Base-by-base conservation (phyloP, 2,113 vertebrate genomes). In the Polyodon spathula region DNA sequence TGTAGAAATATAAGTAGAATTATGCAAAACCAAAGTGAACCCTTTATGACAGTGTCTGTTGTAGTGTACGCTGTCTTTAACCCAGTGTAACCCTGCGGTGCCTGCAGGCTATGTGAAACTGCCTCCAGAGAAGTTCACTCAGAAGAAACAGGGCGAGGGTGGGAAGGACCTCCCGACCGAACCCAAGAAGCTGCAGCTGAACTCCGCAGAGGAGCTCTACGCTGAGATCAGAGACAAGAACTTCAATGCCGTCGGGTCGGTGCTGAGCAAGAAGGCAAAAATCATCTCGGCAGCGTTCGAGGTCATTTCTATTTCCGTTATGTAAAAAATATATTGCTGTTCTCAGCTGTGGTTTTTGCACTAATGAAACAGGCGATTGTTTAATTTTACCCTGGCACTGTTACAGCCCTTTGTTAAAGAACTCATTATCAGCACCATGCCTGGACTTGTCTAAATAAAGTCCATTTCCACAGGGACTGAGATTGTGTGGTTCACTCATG, bases 161-260 rank as follows among this genome's bases (percentile, higher is more conserved):
- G 89, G 88, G 17, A 95, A 95, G 61, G 96, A 99, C 65, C 87
- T 98, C 6, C 95, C 95, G 63, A 97, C 91, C 0, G 95, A 99
- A 69, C 83, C 92, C 3, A 99, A 99, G 83, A 98, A 97, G 74
- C 79, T 99, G 12, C 94, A 93, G 75, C 88, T 98, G 55, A 99
- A 97, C 68, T 99, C 96, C 0, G 96, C 95, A 0, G 96, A 99
- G 80, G 95, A 97, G 70, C 81, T 99, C 1, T 98, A 98, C 0
- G 95, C 95, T 0, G 96, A 99, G 83, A 98, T 99, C 70, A 81
- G 95, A 1, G 96, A 98, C 78, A 97, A 95, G 75, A 99, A 98
- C 71, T 99, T 99, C 77, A 99, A 99, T 0, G 95, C 95, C 0
- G 96, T 97, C 40, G 96, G 95, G 12, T 88, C 91, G 0, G 95